Base-by-base conservation (phyloP, 1,140 invertebrate genomes). In the Papilio glaucus region DNA sequence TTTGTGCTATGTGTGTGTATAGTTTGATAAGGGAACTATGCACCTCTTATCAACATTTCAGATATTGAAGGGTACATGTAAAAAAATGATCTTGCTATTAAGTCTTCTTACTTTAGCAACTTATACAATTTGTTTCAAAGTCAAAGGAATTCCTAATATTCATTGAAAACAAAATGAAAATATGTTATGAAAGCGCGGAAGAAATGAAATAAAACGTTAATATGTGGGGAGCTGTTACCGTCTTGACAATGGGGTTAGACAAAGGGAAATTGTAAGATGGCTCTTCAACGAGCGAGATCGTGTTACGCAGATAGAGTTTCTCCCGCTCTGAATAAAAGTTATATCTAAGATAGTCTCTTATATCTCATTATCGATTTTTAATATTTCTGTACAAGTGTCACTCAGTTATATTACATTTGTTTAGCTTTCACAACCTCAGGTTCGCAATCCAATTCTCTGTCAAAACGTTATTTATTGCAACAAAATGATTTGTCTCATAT, bases 161-260 rank as follows among this genome's bases (percentile, higher is more conserved):
- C 69, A 72, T 74, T 62, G 39, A 69, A 73, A 63, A 53, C 68
- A 72, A 73, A 65, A 72, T 65, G 33, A 65, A 65, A 38, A 39
- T 41, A 10, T 65, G 18, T 38, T 65, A 65, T 39, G 33, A 38
- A 65, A 65, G 62, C 29, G 37, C 5, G 72, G 81, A 69, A 77
- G 84, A 87, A 86, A 87, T 82, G 81, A 86, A 87, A 90, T 88
- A 87, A 88, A 84, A 89, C 80, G 83, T 83, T 82, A 87, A 89
- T 89, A 90, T 85, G 88, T 85, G 76, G 76, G 79, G 74, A 83
- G 83, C 84, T 83, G 88, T 85, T 85, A 86, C 81, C 60, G 77
- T 72, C 80, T 78, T 81, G 73, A 90, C 88, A 90, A 89, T 88
- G 76, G 88, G 79, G 77, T 72, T 75, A 78, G 82, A 89, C 88